Base-by-base conservation (phyloP, 2,113 vertebrate species). In the Sceloporus undulatus region DNA sequence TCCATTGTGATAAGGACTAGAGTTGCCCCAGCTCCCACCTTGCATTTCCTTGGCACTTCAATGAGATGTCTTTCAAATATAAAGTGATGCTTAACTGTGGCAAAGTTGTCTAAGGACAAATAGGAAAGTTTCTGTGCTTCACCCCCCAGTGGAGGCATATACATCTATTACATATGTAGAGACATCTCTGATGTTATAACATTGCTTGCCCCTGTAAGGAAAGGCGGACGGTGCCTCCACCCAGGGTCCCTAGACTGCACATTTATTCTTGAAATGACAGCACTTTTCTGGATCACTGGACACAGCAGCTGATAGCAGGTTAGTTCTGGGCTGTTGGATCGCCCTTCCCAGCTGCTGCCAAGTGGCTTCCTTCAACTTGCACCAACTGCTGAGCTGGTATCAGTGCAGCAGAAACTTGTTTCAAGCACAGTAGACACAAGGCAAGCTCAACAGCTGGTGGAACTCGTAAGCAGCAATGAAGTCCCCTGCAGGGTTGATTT, bases 191-290 rank as follows among this genome's bases (percentile, higher is more conserved):
- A 71, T 79, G 29, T 71, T 71, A 10, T 82, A 66, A 59, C 62
- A 62, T 6, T 70, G 59, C 78, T 48, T 85, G 75, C 54, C 65
- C 42, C 1, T 3, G 1, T 21, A 7, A n/a, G 79, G 88, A 34
- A 78, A 59, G 59, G 38, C 23, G 6, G 14, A 1, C 1, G 25
- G n/a, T 7, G 14, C 29, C 85, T 70, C 66, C 38, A 48, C 40
- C 3, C 0, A 68, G 25, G 77, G 82, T 9, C 66, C 90, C 90
- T 92, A 91, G 86, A 87, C 42, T 91, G 84, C 75, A 89, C 92
- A 91, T 79, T 92, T 95, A 89, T 94, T 90, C 92, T 95, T 89
- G 87, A 92, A 92, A 94, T n/a, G 80, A 88, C 90, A 88, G 29
- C 79, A 3, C 23, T 91, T 93, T 77, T 91, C 74, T 87, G 89